Evolutionary conservation across 1,140 invertebrate species (phyloP), one percentile per base, ranked within the genome.

Genomic region (Thalassaphorura encarpata): DNA sequence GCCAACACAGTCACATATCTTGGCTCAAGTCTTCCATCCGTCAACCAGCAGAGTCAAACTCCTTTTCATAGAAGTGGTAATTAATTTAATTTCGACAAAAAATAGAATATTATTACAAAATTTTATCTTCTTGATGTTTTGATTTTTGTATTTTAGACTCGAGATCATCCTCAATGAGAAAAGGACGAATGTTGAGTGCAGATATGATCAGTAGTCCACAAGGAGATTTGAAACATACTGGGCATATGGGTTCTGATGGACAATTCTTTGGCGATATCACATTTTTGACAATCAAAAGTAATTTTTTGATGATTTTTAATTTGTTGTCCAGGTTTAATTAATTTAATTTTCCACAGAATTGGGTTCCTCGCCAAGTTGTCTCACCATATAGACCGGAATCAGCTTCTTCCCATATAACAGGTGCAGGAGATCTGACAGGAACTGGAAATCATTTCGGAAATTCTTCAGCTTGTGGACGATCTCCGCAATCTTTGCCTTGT

Each of bases 201-300:
- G 90, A 93, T 67, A 93, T 98, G 92, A 99, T 98, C 62, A 95
- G 92, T 13, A 82, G 84, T 28, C 95, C 96, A 0, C 90, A 97
- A 71, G 93, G 91, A 31, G 94, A 98, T 73, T 80, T 98, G 0
- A 91, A 95, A 68, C 95, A 98, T 69, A 98, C 92, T 0, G 89
- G 89, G 1, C 95, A 99, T 71, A 89, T 98, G 3, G 95, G 96
- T 2, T 77, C 95, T 15, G 95, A 98, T 72, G 95, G 95, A 4
- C 88, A 89, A 52, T 91, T 91, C 68, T 98, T 98, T 71, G 94
- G 95, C 0, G 92, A 97, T 72, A 82, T 97, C 48, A 84, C 87
- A 42, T 92, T 91, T 67, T 73, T 93, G 21, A 80, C 79, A 24
- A 21, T 80, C 81, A 27, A 83, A 78, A 64, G 67, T 69, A 62